Conservation (phyloP, 1,140 invertebrate genomes). For the Calephelis virginiensis region DNA sequence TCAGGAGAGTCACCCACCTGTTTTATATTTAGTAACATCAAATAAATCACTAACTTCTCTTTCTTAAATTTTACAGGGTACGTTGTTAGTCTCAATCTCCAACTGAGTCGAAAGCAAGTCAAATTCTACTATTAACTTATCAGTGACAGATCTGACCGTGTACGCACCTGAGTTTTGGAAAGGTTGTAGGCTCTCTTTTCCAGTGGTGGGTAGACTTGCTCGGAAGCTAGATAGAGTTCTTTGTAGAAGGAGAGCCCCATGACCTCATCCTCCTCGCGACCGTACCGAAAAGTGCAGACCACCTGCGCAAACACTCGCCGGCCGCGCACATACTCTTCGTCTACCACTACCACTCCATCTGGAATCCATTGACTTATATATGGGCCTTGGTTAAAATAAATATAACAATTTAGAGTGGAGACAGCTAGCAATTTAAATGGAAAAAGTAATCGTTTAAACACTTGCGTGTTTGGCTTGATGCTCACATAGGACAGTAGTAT, state of each 20-base stretch:
- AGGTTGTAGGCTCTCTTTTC: conserved; percentile 81
- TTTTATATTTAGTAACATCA: too few relatives aligned
- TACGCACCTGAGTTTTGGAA: conserved; percentile 81
- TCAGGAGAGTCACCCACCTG: too few relatives aligned
- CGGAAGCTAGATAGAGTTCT: conserved; percentile 93
- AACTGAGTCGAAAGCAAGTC: too few relatives aligned
- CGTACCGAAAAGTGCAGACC: conserved; percentile 97
- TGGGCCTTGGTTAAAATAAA: background rate
- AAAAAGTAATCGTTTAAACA: too few relatives aligned
- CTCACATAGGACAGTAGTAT: too few relatives aligned
- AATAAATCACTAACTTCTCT: too few relatives aligned
- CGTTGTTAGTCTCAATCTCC: too few relatives aligned
- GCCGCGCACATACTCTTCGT: conserved; percentile 92
- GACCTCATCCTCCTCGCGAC: conserved; percentile 98
- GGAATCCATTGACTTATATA: conserved; percentile 16
- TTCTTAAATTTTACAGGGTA: too few relatives aligned
- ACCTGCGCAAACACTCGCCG: conserved; percentile 95
- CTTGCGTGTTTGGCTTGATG: too few relatives aligned
- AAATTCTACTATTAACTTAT: too few relatives aligned
- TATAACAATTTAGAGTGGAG: background rate
- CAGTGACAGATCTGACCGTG: too few relatives aligned
- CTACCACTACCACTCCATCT: conserved; percentile 96
- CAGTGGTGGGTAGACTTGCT: conserved; percentile 90
- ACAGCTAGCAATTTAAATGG: too few relatives aligned
- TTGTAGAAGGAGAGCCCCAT: conserved; percentile 99